A percentile compares a stretch with the other conserved stretches of the same genome.
These are phyloP conservation scores for Trichopoda pennipes DNA, from an alignment of 2,888 invertebrate species.

Conservation along the genomic window DNA sequence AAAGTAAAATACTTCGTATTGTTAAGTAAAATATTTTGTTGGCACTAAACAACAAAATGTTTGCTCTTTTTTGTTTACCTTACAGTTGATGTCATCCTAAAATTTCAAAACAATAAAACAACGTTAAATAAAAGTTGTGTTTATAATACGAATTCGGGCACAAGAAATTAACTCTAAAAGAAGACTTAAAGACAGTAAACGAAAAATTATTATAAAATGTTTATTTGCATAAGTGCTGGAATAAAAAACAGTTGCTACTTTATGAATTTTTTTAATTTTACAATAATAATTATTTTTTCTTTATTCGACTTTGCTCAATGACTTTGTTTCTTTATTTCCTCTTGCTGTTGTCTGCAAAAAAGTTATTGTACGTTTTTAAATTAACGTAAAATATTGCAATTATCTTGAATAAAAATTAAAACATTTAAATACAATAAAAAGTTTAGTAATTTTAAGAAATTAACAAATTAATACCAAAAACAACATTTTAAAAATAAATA, in stretches of 20 bases:
- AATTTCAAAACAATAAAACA: conserved; percentile 11
- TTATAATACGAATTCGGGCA: background rate
- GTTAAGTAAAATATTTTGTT: background rate
- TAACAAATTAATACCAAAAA: no score
- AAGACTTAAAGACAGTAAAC: background rate
- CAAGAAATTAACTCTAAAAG: conserved; percentile 14
- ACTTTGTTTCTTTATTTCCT: conserved; percentile 17
- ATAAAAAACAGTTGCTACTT: conserved; percentile 10
- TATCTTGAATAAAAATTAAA: no score
- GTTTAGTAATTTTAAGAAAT: no score
- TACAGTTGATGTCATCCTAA: conserved; percentile 57
- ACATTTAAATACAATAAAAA: no score
- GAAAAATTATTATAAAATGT: background rate
- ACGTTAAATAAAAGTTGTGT: conserved; percentile 1
- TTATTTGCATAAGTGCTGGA: conserved; percentile 7
- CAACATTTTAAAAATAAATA: no score
- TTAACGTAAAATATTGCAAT: background rate
- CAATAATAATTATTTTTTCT: conserved; percentile 10
- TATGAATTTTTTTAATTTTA: background rate
- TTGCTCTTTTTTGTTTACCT: background rate
- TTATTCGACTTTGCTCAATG: background rate
- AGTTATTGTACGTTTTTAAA: conserved; percentile 50
- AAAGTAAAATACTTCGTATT: conserved; percentile 9
- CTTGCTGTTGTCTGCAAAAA: background rate
- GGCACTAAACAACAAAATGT: background rate